Evolutionary conservation across 2,113 vertebrate genomes (phyloP).

Genomic region (Plecotus auritus): DNA sequence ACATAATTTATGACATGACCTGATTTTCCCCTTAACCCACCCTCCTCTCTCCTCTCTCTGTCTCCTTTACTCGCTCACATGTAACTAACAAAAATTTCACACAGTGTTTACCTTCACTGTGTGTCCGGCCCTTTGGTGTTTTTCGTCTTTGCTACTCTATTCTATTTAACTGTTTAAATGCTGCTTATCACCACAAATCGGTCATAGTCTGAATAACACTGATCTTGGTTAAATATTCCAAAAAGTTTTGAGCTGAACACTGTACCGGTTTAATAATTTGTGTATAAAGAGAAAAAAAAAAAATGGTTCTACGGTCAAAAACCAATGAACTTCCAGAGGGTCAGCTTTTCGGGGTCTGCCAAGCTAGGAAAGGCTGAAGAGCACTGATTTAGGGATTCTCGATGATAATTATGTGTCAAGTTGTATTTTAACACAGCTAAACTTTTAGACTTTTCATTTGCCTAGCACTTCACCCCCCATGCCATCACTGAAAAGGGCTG

Average conservation of each 20-base stretch:
- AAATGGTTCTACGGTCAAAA: not conserved
- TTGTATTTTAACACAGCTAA: not conserved
- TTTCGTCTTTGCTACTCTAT: not conserved
- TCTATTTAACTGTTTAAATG: not conserved
- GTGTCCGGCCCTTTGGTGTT: not conserved
- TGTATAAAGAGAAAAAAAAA: not conserved
- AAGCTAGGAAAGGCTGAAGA: not conserved
- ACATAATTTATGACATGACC: not conserved
- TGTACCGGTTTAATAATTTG: not conserved
- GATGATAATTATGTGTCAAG: not conserved
- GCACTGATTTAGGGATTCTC: not conserved
- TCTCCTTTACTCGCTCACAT: not conserved
- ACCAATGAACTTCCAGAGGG: not conserved
- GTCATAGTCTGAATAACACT: not conserved
- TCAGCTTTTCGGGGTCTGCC: not conserved
- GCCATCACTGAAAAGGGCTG: not conserved
- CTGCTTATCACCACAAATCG: not conserved
- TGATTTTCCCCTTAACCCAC: not conserved
- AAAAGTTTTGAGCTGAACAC: not conserved
- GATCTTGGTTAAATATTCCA: not conserved
- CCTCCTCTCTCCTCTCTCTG: not conserved
- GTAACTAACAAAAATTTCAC: not conserved
- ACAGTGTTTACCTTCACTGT: not conserved
- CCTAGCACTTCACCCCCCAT: not conserved
- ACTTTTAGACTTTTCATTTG: not conserved